Conservation (phyloP, 2,113 vertebrate species). For the Conger conger region DNA sequence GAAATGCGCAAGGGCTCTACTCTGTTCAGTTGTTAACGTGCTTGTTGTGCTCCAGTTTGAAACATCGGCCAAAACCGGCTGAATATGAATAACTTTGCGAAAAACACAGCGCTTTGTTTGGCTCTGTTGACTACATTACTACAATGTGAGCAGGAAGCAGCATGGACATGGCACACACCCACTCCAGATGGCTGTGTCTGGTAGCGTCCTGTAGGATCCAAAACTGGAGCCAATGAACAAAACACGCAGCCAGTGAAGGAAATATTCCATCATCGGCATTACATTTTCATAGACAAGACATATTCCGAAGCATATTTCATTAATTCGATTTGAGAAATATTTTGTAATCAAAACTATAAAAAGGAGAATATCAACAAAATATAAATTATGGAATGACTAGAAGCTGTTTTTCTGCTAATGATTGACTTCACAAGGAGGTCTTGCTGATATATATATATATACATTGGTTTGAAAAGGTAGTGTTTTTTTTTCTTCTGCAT, state of each 20-base stretch:
- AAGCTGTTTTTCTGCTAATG: too few relatives aligned
- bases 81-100: neutral
- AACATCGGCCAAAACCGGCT: neutral
- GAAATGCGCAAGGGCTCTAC: neutral
- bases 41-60: neutral
- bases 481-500: neutral
- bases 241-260: neutral
- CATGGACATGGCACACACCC: neutral
- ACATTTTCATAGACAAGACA: neutral
- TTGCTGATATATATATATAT: neutral
- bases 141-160: neutral
- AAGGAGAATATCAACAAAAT: neutral
- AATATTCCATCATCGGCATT: neutral
- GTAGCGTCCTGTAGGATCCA: neutral
- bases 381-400: neutral
- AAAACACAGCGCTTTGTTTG: conserved; percentile 3
- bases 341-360: neutral
- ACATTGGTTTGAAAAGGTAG: neutral
- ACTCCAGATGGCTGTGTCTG: neutral
- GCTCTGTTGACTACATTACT: neutral
- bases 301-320: neutral
- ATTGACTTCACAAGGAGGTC: neutral
- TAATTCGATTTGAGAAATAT: neutral
- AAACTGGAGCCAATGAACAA: neutral
- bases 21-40: neutral